A percentile compares a stretch with the other conserved stretches of the same genome.
These are phyloP conservation scores for Tragopan temminckii DNA, from an alignment of 2,797 vertebrate genomes.

Conservation along the genomic window DNA sequence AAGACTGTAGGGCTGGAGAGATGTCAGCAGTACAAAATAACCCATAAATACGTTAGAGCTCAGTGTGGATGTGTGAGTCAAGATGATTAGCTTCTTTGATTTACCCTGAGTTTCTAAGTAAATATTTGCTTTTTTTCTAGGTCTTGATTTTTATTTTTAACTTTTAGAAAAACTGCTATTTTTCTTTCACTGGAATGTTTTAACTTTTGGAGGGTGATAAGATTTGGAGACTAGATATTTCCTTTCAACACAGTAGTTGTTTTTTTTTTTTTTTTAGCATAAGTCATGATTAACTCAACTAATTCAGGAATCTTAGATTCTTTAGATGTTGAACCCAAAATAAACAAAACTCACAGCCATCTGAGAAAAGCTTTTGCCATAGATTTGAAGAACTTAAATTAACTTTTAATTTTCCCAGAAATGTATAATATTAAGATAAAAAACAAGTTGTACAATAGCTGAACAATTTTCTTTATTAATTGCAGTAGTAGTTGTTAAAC, in stretches of 20 bases:
- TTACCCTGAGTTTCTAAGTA: not conserved
- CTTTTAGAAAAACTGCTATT: not conserved
- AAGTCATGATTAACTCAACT: not conserved
- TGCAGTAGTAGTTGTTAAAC: not conserved
- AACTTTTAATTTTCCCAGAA: not conserved
- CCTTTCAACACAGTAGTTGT: rapidly evolving
- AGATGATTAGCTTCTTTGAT: not conserved
- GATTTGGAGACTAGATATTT: not conserved
- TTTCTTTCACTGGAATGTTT: not conserved
- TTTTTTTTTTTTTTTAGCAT: not conserved
- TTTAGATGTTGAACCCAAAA: not conserved
- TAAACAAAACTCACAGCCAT: not conserved
- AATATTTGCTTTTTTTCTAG: not conserved
- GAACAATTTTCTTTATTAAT: not conserved
- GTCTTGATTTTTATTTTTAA: not conserved
- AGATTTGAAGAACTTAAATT: not conserved
- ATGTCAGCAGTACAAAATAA: not conserved
- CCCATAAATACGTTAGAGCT: not conserved
- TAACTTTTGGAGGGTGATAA: not conserved
- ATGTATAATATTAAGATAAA: not conserved
- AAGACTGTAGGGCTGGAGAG: not conserved
- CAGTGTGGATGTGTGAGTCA: not conserved
- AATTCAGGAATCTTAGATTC: not conserved
- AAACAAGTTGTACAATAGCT: not conserved
- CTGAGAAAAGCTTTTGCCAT: not conserved